Base-by-base conservation (phyloP, 2,888 invertebrate genomes). In the Callinectes sapidus region DNA sequence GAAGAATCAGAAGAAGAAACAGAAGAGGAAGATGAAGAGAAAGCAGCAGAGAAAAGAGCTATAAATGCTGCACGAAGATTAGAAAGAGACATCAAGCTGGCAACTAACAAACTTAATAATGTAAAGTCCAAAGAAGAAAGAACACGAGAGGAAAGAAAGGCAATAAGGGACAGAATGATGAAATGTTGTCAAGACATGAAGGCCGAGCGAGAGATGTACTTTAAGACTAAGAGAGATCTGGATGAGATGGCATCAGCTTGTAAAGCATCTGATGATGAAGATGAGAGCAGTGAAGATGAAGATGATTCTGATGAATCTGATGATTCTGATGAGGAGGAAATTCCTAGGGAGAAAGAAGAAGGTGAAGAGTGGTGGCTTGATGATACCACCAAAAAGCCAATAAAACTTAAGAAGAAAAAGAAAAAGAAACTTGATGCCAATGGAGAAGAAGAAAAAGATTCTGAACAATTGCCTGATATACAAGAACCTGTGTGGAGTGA, bases 131-230 rank as follows among this genome's bases (percentile, higher is more conserved):
- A 91, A 71, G 91, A 54, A 85, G 55, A 77, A 28, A 91, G 89
- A 42, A 54, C 23, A 77, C 85, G 89, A 66, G 91, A 93, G n/a
- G 98, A 98, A 95, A 96, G 98, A 94, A 96, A 97, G 95, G 97
- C 97, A 23, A 96, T 98, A 92, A 97, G 97, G 95, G 97, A 97
- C 95, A 97, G 98, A 92, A 97, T 98, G 95, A 98, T 97, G 14
- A 90, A 93, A 39, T 93, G 90, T 87, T 93, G 89, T 90, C 23
- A 86, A 55, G 88, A 93, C 54, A 94, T 94, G 93, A 89, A 90
- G 55, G 39, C 28, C 5, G 94, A 94, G 48, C 71, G 94, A 85
- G 81, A 93, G 35, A 89, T 90, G 23, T 94, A 93, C 81, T 87
- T 94, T 0, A 94, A 94, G 88, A 90, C 90, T 14, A 94, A 94